Conservation (phyloP, 1,140 invertebrate genomes). For the Bombus fervidus region DNA sequence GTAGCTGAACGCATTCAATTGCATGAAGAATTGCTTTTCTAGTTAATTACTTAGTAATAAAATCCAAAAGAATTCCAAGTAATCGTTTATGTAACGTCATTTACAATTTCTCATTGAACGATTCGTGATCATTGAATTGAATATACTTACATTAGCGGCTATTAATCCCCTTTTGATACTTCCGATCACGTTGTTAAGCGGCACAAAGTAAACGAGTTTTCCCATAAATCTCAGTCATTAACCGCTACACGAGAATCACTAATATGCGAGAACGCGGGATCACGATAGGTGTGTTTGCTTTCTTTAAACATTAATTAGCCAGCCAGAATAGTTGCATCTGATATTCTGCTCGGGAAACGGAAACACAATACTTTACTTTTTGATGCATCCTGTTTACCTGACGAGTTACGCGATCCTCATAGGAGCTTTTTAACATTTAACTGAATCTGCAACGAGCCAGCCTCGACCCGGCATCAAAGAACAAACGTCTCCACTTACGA, state of each 20-base stretch:
- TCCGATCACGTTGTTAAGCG: not conserved
- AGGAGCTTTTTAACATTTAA: constrained; percentile 4
- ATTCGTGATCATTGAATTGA: not conserved
- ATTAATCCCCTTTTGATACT: not conserved
- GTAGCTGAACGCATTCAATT: not conserved
- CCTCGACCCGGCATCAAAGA: not conserved
- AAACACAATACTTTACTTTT: not conserved
- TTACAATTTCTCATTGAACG: not conserved
- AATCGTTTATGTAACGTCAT: not conserved
- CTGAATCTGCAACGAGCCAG: not conserved
- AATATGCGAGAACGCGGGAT: not conserved
- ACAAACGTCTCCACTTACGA: not conserved
- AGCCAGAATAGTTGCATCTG: no score
- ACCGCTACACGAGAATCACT: not conserved
- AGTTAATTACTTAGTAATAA: not conserved
- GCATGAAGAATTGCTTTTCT: not conserved
- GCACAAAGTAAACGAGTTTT: not conserved
- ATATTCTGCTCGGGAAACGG: not conserved
- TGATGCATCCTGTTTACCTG: not conserved
- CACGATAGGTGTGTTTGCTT: not conserved
- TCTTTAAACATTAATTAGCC: not conserved
- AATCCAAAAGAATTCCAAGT: not conserved
- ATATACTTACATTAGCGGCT: no score
- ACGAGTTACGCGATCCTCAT: not conserved
- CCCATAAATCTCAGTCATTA: not conserved